Evolutionary conservation across 2,888 invertebrate genomes (phyloP).

Genomic region (Drosophila formosana): DNA sequence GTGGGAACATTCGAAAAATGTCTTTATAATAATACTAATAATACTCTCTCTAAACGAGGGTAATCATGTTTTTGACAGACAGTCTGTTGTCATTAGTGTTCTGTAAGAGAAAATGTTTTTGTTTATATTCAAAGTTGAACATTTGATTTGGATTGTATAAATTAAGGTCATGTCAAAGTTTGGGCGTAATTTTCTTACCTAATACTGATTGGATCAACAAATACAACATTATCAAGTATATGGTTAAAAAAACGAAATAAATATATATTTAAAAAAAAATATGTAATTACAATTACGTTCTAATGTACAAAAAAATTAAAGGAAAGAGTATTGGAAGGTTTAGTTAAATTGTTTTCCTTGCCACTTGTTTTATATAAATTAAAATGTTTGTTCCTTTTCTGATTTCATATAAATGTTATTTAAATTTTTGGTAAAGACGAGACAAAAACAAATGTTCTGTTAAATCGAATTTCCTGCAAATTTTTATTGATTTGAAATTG

Average conservation of each 20-base stretch:
- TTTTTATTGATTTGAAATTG: constrained; percentile 71
- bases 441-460: constrained; percentile 23
- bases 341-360: neutral
- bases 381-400: no score
- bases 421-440: constrained; percentile 45
- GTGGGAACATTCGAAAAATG: constrained; percentile 55
- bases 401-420: constrained; percentile 55
- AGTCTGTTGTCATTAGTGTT: neutral
- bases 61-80: neutral
- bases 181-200: no score
- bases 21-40: constrained; percentile 10
- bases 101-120: neutral
- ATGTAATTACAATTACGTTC: no score
- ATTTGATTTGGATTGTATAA: neutral
- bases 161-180: neutral
- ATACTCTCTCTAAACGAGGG: constrained; percentile 14
- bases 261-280: no score
- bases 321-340: constrained; percentile 14
- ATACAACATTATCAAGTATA: no score
- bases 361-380: no score
- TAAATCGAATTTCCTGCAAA: constrained; percentile 63
- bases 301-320: neutral
- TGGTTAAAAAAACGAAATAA: no score
- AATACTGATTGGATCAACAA: no score
- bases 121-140: neutral